Base-by-base conservation (phyloP, 1,140 invertebrate species). In the Trinorchestia longiramus region DNA sequence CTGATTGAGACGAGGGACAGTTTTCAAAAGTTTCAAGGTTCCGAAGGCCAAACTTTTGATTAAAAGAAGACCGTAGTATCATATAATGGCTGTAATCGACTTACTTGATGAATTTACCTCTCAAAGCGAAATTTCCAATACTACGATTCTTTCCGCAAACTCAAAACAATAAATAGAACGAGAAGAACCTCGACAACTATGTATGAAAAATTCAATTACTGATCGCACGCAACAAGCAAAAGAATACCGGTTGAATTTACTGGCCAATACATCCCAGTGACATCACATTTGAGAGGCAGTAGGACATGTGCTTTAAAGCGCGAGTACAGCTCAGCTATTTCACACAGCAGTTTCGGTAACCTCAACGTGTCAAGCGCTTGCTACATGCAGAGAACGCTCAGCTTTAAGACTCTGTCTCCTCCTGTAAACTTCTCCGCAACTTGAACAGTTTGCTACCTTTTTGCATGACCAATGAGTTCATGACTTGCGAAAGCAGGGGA, bases 351-450 rank as follows among this genome's bases (percentile, higher is more conserved):
- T 94, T 94, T 94, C 11, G 92, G 44, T 15, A 1, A 19, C 40
- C 40, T 94, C 88, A 90, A 94, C 45, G 92, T 94, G 92, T 45
- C 92, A 94, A 94, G 92, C 92, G 43, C 41, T 94, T 94, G 92
- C 43, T 47, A 94, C 92, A 15, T 15, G 44, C 92, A 42, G 6
- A 45, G 92, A 45, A 19, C 44, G 92, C 43, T 94, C 92, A 43
- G 19, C 92, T 94, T 94, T 94, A 94, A 94, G 88, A 28, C 36
- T 77, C 62, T 36, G 62, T 77, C 62, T 11, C 62, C 62, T 77
- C 62, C 62, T 23, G 62, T 77, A 77, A 77, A 77, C 62, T 77
- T 77, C 28, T 77, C 28, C 36, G 62, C 28, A 77, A 77, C 15
- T 77, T 77, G 11, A 36, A 77, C 62, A 77, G 11, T 77, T 77